Conservation (phyloP, 2,113 vertebrate species). For the Nesogale talazaci region DNA sequence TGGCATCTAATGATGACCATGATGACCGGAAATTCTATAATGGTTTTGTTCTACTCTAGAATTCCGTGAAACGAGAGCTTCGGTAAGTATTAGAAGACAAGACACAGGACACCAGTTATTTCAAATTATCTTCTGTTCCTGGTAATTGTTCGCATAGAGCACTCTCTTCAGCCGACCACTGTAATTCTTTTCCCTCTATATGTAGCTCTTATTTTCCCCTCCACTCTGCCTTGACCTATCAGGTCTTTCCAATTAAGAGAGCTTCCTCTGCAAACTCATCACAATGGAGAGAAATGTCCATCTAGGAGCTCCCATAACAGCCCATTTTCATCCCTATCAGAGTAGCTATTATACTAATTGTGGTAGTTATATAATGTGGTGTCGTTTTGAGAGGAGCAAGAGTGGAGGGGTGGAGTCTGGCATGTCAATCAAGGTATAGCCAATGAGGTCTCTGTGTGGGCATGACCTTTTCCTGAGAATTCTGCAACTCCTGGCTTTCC, state of each 20-base stretch:
- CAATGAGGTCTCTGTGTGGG: too few species aligned
- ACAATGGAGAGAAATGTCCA: neutral
- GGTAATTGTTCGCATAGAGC: neutral
- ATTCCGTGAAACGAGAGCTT: neutral
- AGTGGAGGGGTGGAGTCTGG: too few species aligned
- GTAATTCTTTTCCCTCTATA: neutral
- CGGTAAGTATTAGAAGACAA: conserved; percentile 17
- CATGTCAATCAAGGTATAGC: too few species aligned
- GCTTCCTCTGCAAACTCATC: neutral
- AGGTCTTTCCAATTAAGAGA: too few species aligned
- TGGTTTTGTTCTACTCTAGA: neutral
- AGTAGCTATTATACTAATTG: neutral
- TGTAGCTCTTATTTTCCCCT: neutral
- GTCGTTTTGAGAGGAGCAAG: too few species aligned
- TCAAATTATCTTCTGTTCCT: neutral
- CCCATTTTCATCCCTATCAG: neutral
- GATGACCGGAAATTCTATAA: neutral
- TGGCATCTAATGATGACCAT: neutral
- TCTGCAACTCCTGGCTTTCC: too few species aligned
- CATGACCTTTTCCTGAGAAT: too few species aligned
- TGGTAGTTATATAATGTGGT: too few species aligned
- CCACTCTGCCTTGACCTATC: neutral
- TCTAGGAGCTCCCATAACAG: neutral
- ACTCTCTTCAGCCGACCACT: neutral
- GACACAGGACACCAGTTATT: neutral